Percentiles rank a stretch among this genome's conserved stretches.
These are phyloP conservation scores for Chlorodrepanis virens DNA, from an alignment of 2,113 vertebrate species.

Conservation along the genomic window DNA sequence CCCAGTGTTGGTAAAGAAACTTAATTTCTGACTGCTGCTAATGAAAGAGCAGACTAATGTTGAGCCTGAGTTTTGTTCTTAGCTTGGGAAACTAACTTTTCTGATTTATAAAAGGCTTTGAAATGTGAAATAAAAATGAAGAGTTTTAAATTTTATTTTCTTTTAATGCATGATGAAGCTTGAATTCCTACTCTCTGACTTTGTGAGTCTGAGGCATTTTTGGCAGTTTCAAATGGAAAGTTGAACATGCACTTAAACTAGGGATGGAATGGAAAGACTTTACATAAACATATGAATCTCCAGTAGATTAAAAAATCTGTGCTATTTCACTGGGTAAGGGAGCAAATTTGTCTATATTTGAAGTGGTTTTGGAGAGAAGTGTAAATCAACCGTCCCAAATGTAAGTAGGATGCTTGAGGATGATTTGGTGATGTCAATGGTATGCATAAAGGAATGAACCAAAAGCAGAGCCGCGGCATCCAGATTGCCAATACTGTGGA, in stretches of 20 bases:
- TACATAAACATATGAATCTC: slow-evolving; percentile 50
- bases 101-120: neutral
- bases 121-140: neutral
- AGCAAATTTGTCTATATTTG: neutral
- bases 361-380: neutral
- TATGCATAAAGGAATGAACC: neutral
- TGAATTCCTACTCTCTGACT: slow-evolving; percentile 57
- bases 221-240: slow-evolving; percentile 69
- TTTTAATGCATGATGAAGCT: neutral
- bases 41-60: neutral
- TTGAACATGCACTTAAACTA: slow-evolving; percentile 41
- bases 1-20: neutral
- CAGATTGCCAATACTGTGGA: neutral
- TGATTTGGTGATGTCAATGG: neutral
- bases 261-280: slow-evolving; percentile 50
- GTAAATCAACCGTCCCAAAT: neutral
- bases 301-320: neutral
- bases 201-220: slow-evolving; percentile 47
- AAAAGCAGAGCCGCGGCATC: neutral
- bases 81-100: neutral
- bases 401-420: neutral
- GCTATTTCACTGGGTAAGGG: neutral
- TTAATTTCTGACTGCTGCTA: neutral
- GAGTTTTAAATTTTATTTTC: neutral
- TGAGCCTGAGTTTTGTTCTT: neutral